Percentiles rank a stretch among this genome's conserved stretches.
phyloP scores from a whole-genome alignment of 1,140 invertebrate genomes.

The Pissodes strobi region DNA sequence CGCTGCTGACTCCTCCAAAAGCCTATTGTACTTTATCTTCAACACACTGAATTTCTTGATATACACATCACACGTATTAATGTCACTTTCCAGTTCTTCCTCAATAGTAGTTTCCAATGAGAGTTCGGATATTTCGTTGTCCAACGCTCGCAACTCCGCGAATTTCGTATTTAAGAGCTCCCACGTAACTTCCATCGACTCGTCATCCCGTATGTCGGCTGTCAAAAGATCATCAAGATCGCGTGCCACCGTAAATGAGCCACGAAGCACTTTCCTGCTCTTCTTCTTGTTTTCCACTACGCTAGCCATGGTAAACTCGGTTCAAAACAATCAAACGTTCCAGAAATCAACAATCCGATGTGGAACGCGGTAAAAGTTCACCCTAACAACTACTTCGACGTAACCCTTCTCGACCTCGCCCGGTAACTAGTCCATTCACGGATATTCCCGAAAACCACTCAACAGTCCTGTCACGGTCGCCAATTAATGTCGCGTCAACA shows the following conservation, averaged over 20 bases:
- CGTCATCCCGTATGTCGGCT: too few species aligned
- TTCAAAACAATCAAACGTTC: background rate
- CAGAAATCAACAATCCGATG: background rate
- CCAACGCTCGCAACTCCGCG: background rate
- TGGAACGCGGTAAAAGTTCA: constrained; percentile 2
- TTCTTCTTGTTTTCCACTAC: background rate
- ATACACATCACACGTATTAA: background rate
- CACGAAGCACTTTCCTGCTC: background rate
- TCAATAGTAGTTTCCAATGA: background rate
- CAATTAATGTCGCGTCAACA: background rate
- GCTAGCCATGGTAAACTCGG: background rate
- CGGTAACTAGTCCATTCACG: background rate
- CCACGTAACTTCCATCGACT: background rate
- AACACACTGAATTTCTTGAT: background rate
- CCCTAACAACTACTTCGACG: background rate
- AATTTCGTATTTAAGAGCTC: background rate
- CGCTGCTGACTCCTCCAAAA: background rate
- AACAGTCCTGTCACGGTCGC: background rate
- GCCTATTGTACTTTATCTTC: background rate
- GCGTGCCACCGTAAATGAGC: background rate
- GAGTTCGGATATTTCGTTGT: background rate
- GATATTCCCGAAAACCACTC: background rate
- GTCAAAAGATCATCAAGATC: background rate
- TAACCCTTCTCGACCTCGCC: background rate
- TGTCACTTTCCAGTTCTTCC: background rate